Base-by-base conservation (phyloP, 2,888 invertebrate species). In the Lasiommata megera region DNA sequence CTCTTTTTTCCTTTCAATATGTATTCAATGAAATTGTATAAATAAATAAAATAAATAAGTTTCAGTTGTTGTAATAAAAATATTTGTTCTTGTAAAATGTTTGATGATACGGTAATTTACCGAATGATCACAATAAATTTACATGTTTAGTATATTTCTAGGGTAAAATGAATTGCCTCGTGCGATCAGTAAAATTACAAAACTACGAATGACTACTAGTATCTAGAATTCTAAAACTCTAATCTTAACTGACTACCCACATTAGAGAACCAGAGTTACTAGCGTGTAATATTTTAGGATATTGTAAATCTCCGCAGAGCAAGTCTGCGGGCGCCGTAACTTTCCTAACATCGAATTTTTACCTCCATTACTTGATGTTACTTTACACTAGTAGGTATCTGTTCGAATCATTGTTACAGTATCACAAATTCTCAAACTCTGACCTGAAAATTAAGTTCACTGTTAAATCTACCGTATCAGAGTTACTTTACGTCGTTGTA, bases 291-390 rank as follows among this genome's bases (percentile, higher is more conserved):
- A 18, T 29, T 29, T 44, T 14, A 28, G 14, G 29, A 44, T 44
- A 11, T 41, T 18, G n/a, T 41, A 29, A 14, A 28, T 29, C 14
- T 29, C 44, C 14, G 12, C n/a, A n/a, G n/a, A n/a, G n/a, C n/a
- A n/a, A n/a, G n/a, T n/a, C 34, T 36, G 34, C 17, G 17, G 16
- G 18, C 11, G 34, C 31, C 16, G 34, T 47, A 34, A 47, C 17
- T 47, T 47, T 47, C 7, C 28, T 14, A 44, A 34, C 47, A 1
- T 17, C 47, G 18, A 47, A 34, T 47, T 37, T 23, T 48, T 48
- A 48, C 16, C 18, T n/a, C 28, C 46, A 46, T 46, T 46, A 46
- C 9, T 47, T 47, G 14, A 34, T 47, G 47, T 47, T 34, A 47
- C 34, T 34, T 34, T 34, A 34, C 34, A 11, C 34, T 11, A 34